Percentiles rank a stretch among this genome's conserved stretches.
These are phyloP conservation scores for Podarcis raffonei DNA, from an alignment of 2,113 vertebrate genomes.

Conservation along the genomic window DNA sequence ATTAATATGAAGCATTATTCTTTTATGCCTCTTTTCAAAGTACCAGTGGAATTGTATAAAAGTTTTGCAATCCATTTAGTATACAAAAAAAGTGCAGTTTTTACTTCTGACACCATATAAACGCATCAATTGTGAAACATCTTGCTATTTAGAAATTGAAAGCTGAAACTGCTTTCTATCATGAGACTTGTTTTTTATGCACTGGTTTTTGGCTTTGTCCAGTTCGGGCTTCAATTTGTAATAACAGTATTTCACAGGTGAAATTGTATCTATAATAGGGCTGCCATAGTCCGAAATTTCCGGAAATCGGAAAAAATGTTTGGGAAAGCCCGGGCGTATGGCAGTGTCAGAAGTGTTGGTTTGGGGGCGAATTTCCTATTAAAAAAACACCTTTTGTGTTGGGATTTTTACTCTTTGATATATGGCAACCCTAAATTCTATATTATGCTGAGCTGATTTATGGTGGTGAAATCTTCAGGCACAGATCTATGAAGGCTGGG, in stretches of 20 bases:
- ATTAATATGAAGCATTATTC: neutral
- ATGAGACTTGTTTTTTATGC: neutral
- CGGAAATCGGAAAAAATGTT: too few species aligned
- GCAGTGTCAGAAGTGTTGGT: too few species aligned
- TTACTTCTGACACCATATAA: neutral
- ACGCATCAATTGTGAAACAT: neutral
- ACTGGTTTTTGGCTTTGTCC: neutral
- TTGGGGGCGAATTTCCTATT: too few species aligned
- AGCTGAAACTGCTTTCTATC: neutral
- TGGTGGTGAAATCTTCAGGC: neutral
- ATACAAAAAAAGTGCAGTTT: neutral
- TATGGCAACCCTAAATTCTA: too few species aligned
- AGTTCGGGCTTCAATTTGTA: neutral
- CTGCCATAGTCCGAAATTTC: too few species aligned
- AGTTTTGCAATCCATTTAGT: neutral
- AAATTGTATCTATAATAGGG: neutral
- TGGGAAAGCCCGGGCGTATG: too few species aligned
- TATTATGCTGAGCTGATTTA: neutral
- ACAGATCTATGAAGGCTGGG: neutral
- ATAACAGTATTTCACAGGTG: neutral
- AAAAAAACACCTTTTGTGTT: too few species aligned
- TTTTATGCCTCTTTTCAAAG: neutral
- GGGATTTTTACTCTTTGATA: too few species aligned
- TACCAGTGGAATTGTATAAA: neutral
- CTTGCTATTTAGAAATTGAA: neutral